Evolutionary conservation across 2,888 invertebrate genomes (phyloP), one percentile per base, ranked within the genome.

Genomic region (Orchestes rusci): DNA sequence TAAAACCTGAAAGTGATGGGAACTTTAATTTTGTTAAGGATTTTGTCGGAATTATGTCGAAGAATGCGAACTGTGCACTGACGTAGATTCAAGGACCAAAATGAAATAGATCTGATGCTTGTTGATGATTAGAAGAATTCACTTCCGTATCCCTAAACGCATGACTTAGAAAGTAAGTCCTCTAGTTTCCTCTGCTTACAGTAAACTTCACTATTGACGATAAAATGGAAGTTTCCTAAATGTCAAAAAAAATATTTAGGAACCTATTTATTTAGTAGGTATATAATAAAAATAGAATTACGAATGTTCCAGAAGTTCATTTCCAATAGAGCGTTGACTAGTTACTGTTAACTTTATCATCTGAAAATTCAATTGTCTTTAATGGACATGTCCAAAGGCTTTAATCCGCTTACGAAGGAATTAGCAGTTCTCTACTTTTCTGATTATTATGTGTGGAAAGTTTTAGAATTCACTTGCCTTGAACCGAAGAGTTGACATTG

Each of bases 321-420:
- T 63, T 64, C 60, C 62, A 59, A 64, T 62, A 61, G 59, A 61
- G 62, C 63, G 63, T 63, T 59, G 62, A 64, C 64, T 63, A 62
- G 63, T 63, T 64, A 65, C 64, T 61, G 56, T 58, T 64, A 65
- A 65, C 64, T 62, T 56, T 59, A 60, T 64, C 64, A 64, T 58
- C 59, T 58, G 57, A 50, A 56, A 59, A 61, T 61, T 59, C 61
- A 60, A 62, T 63, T 63, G 62, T 61, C 59, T 58, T 50, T 61
- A 61, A 63, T 63, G 63, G 63, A 63, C 62, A 57, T 56, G 54
- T 54, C 43, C 50, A 50, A 43, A 34, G 45, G 54, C 50, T 50
- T 52, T 56, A 56, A 58, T 57, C 52, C 38, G 39, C 43, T 57
- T 56, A 53, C 42, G 46, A 27, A 16, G 16, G 45, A 45, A 43